A percentile compares a stretch with the other conserved stretches of the same genome.
phyloP scores from a whole-genome alignment of 2,888 invertebrate species.

The Cephus spinipes region DNA sequence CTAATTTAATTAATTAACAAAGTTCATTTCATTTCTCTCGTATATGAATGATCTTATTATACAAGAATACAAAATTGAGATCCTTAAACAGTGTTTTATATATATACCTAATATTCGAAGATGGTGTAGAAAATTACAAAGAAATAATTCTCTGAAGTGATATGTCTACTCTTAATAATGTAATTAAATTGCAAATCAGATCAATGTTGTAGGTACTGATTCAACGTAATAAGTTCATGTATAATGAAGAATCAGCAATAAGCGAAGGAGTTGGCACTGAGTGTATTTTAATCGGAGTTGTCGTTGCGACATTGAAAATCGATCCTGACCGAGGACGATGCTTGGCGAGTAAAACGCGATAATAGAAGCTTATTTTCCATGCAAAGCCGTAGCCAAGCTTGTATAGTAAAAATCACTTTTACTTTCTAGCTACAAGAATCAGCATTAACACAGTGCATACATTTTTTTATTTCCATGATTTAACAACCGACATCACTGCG shows the following conservation, averaged over 20 bases:
- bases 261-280: not conserved
- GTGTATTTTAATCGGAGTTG: not conserved
- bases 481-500: not conserved
- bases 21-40: not conserved
- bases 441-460: not conserved
- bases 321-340: not conserved
- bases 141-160: not conserved
- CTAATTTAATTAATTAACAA: not conserved
- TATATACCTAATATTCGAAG: not conserved
- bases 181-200: slow-evolving; percentile 2
- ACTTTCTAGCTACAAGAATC: not conserved
- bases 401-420: not conserved
- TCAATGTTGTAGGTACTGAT: slow-evolving; percentile 9
- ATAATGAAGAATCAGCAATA: slow-evolving; percentile 11
- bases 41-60: not conserved
- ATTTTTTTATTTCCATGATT: not conserved
- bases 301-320: not conserved
- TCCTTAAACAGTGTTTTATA: not conserved
- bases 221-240: slow-evolving; percentile 7
- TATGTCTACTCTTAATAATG: not conserved
- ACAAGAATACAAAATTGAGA: not conserved
- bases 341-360: not conserved
- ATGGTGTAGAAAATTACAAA: not conserved
- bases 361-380: not conserved
- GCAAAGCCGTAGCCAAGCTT: not conserved